Evolutionary conservation across 2,888 invertebrate species (phyloP).

Genomic region (Smittia sp.): DNA sequence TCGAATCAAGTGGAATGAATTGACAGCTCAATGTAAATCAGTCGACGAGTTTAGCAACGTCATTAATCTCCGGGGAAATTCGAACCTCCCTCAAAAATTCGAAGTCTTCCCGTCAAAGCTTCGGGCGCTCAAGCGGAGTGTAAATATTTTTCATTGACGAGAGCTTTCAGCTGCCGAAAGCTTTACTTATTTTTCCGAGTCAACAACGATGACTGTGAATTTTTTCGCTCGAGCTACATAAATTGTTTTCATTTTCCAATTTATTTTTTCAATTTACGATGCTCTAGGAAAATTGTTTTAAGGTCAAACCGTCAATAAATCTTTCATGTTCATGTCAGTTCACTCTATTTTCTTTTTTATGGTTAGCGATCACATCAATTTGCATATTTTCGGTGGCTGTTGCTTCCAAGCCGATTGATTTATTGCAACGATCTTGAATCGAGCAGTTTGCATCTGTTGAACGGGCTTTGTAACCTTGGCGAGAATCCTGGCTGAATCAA

Average conservation of each 20-base stretch:
- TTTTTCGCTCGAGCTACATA: background rate
- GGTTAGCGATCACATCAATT: background rate
- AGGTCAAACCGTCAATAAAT: background rate
- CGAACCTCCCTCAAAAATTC: background rate
- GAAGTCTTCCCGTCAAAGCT: background rate
- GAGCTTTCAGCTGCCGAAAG: conserved; percentile 8
- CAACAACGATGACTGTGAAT: background rate
- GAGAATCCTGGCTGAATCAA: background rate
- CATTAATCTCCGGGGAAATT: background rate
- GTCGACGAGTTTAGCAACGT: background rate
- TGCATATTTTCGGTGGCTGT: too few relatives aligned
- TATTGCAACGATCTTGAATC: background rate
- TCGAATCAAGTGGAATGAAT: too few relatives aligned
- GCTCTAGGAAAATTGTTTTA: background rate
- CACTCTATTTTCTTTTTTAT: too few relatives aligned
- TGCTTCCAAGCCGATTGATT: background rate
- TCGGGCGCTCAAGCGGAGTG: background rate
- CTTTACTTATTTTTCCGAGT: background rate
- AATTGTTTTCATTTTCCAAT: background rate
- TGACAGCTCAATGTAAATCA: too few relatives aligned
- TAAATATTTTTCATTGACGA: background rate
- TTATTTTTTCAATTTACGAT: background rate
- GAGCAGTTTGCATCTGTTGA: too few relatives aligned
- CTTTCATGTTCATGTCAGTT: background rate
- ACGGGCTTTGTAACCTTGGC: too few relatives aligned